These are phyloP conservation scores for Anticlea derivata DNA, from an alignment of 2,888 invertebrate species.

Conservation along the genomic window DNA sequence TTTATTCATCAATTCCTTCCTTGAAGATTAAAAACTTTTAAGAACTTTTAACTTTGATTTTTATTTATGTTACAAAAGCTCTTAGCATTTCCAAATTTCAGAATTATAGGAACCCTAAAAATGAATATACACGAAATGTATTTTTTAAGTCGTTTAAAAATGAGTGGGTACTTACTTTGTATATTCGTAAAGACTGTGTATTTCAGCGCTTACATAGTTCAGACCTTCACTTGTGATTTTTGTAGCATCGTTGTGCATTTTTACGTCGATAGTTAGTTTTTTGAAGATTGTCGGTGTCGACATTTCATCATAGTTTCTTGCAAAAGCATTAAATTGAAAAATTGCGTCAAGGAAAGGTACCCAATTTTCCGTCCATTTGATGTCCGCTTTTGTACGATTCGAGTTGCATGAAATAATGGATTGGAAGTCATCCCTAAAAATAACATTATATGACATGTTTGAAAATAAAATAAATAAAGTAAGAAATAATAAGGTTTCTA, in stretches of 20 bases:
- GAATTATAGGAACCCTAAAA: no score
- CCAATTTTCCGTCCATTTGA: constrained; percentile 47
- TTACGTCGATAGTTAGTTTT: constrained; percentile 38
- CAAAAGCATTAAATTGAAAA: constrained; percentile 44
- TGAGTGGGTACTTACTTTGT: constrained; percentile 42
- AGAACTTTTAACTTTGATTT: no score
- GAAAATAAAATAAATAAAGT: no score
- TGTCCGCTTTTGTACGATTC: constrained; percentile 34
- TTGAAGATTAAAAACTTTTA: no score
- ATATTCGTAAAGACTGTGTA: constrained; percentile 29
- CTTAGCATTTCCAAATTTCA: no score
- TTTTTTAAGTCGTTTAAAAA: no score
- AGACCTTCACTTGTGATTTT: constrained; percentile 9
- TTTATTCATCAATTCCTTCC: no score
- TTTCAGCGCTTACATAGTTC: constrained; percentile 32
- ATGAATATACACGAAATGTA: no score
- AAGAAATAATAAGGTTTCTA: no score
- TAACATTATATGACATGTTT: no score
- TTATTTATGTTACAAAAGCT: no score
- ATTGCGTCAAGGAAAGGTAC: constrained; percentile 46
- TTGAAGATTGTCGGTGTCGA: constrained; percentile 41
- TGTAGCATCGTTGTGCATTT: constrained; percentile 30
- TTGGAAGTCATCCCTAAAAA: constrained; percentile 45
- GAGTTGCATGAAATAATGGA: constrained; percentile 40
- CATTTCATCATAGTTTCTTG: constrained; percentile 39